Evolutionary conservation across 1,140 invertebrate genomes (phyloP).

Genomic region (Drosophila sproati): DNA sequence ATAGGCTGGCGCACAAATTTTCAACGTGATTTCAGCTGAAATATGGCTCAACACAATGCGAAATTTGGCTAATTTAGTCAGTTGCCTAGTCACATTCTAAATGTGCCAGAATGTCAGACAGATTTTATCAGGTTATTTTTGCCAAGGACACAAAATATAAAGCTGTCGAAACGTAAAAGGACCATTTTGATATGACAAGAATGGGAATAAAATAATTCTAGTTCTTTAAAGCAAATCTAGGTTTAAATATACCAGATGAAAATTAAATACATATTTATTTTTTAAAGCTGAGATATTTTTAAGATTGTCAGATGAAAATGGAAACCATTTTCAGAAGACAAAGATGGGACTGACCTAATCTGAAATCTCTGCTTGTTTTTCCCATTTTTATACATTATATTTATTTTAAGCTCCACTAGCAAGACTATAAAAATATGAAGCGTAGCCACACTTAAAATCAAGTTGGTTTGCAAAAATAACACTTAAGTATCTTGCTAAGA

Average conservation of each 20-base stretch:
- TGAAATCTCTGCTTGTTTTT: too few relatives aligned
- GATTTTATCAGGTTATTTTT: conserved; percentile 16
- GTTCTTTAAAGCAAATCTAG: too few relatives aligned
- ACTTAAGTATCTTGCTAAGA: neutral
- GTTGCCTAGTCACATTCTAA: conserved; percentile 1
- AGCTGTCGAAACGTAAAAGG: conserved; percentile 2
- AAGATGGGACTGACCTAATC: neutral
- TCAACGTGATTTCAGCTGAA: conserved; percentile 43
- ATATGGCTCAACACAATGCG: conserved; percentile 27
- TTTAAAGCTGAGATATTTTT: too few relatives aligned
- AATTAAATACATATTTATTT: too few relatives aligned
- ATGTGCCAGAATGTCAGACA: conserved; percentile 3
- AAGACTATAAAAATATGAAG: neutral
- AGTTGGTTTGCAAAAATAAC: too few relatives aligned
- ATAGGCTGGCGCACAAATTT: conserved; percentile 28
- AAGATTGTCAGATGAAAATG: too few relatives aligned
- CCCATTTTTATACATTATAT: neutral
- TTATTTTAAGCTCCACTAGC: neutral
- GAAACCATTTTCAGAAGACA: neutral
- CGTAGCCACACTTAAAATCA: too few relatives aligned
- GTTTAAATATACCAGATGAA: too few relatives aligned
- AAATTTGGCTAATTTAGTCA: conserved; percentile 44
- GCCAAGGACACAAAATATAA: neutral
- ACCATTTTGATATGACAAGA: neutral
- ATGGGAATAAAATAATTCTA: neutral